phyloP scores from a whole-genome alignment of 2,797 vertebrate species.

The Natrix natrix region DNA sequence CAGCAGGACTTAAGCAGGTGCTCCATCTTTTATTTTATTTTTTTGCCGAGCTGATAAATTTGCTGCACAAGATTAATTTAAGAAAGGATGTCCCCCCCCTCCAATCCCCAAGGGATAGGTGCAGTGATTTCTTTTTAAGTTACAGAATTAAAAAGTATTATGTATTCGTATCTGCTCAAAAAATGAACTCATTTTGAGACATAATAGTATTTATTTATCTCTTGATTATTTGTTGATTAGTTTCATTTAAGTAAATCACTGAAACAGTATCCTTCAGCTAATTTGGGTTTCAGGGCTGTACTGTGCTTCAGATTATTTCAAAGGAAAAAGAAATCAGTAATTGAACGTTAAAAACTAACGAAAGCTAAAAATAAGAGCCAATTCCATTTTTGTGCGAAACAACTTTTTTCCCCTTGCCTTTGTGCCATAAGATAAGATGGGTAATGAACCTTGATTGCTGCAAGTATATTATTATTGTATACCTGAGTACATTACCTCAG shows the following conservation, averaged over 20 bases:
- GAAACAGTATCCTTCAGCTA: neutral
- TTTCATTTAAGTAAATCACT: neutral
- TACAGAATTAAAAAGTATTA: neutral
- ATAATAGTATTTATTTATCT: neutral
- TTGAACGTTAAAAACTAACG: neutral
- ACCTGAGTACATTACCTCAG: neutral
- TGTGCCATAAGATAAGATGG: neutral
- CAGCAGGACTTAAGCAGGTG: conserved; percentile 1
- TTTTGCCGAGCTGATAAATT: conserved; percentile 12
- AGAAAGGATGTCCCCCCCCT: neutral
- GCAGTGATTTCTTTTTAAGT: neutral
- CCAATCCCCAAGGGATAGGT: neutral
- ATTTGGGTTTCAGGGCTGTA: neutral
- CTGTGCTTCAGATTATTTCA: neutral
- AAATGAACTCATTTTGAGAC: neutral
- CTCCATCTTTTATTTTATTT: neutral
- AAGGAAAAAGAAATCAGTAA: neutral
- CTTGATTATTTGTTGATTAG: neutral
- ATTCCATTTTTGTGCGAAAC: neutral
- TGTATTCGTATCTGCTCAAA: neutral
- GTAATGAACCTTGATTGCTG: neutral
- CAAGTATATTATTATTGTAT: neutral
- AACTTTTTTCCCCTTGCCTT: neutral
- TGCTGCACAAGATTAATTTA: neutral
- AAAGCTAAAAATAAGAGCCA: neutral